These are phyloP conservation scores for Solenopsis invicta DNA, from an alignment of 1,140 invertebrate genomes.

Conservation along the genomic window DNA sequence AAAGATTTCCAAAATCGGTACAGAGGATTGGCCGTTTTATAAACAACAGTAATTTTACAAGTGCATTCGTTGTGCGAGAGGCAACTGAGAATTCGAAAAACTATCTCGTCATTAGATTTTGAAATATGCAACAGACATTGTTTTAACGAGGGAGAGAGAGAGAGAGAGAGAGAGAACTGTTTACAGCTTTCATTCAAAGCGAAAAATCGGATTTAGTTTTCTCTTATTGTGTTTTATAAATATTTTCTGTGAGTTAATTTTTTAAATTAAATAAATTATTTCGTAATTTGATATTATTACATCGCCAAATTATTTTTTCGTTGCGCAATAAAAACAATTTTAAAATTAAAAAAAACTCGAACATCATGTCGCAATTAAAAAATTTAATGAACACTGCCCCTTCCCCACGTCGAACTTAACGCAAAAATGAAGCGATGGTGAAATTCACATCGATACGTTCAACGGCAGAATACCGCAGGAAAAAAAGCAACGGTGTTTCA, in stretches of 20 bases:
- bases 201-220: background rate
- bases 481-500: slow-evolving; percentile 40
- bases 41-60: slow-evolving; percentile 76
- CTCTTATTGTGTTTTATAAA: background rate
- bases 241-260: background rate
- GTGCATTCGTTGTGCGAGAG: slow-evolving; percentile 30
- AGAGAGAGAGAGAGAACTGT: background rate
- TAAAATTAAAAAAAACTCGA: slow-evolving; percentile 34
- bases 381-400: slow-evolving; percentile 43
- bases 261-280: background rate
- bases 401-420: slow-evolving; percentile 38
- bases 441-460: slow-evolving; percentile 58
- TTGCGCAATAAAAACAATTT: slow-evolving; percentile 14
- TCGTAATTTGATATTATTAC: background rate
- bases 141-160: background rate
- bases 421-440: slow-evolving; percentile 44
- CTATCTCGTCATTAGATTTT: slow-evolving; percentile 74
- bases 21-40: slow-evolving; percentile 36
- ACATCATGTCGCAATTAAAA: slow-evolving; percentile 49
- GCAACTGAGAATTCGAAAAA: slow-evolving; percentile 68
- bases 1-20: slow-evolving; percentile 66
- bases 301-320: background rate
- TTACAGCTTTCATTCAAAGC: background rate
- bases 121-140: slow-evolving; percentile 33
- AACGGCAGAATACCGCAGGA: slow-evolving; percentile 31